Conservation (phyloP, 2,888 invertebrate genomes). For the Eilema caniola region DNA sequence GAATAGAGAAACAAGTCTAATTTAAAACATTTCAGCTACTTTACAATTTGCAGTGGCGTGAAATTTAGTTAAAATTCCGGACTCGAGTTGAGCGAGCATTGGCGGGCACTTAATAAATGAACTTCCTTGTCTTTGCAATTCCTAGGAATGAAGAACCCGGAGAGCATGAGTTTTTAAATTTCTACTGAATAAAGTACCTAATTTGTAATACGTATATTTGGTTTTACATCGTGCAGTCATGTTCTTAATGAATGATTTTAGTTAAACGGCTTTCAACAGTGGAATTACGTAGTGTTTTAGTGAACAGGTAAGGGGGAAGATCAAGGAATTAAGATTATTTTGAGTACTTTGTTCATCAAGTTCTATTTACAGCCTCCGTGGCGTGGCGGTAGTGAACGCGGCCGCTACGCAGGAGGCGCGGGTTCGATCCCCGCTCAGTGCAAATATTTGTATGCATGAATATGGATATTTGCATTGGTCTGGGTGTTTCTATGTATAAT, state of each 20-base stretch:
- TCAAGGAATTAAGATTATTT: no score
- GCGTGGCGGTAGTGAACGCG: no score
- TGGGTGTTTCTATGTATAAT: no score
- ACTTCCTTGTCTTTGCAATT: conserved; percentile 61
- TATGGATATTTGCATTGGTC: no score
- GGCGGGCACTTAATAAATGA: conserved; percentile 66
- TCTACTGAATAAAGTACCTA: conserved; percentile 4
- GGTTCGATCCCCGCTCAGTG: no score
- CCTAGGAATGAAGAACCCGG: conserved; percentile 24
- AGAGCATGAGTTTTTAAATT: conserved; percentile 12
- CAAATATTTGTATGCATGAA: no score
- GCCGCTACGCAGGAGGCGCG: no score
- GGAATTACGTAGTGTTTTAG: no score
- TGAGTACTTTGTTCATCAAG: no score
- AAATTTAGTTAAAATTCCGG: conserved; percentile 67
- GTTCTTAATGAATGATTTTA: not conserved
- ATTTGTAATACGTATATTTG: not conserved
- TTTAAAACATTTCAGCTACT: conserved; percentile 49
- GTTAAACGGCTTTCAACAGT: not conserved
- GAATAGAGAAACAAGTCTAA: conserved; percentile 41
- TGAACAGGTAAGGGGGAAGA: no score
- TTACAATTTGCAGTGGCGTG: conserved; percentile 50
- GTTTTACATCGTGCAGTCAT: not conserved
- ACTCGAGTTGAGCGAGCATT: conserved; percentile 55
- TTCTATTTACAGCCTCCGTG: no score